Evolutionary conservation across 2,113 vertebrate species (phyloP).

Genomic region (mouse (Mus musculus)): DNA sequence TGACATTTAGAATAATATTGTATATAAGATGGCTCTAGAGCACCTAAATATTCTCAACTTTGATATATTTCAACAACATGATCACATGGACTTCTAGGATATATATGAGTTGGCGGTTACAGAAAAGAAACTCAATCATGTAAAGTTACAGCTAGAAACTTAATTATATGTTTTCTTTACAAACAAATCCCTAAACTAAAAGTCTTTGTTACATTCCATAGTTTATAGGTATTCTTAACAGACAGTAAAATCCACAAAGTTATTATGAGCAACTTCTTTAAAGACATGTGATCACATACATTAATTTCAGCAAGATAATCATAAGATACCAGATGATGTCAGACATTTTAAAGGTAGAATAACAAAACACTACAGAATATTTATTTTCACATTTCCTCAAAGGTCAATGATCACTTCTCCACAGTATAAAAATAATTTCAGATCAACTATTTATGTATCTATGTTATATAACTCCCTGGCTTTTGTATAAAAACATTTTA

Average conservation of each 20-base stretch:
- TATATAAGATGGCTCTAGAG: neutral
- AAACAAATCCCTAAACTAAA: neutral
- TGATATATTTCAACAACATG: neutral
- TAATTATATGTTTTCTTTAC: neutral
- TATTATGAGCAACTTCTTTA: neutral
- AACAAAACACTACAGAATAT: neutral
- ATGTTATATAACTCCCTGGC: neutral
- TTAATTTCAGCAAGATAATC: neutral
- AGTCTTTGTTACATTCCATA: neutral
- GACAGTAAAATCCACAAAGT: neutral
- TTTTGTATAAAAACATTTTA: neutral
- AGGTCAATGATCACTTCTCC: neutral
- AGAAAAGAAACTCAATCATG: neutral
- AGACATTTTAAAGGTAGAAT: neutral
- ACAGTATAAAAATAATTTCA: neutral
- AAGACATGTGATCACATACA: neutral
- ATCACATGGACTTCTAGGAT: neutral
- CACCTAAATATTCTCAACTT: neutral
- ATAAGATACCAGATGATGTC: neutral
- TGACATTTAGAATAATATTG: neutral
- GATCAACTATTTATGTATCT: neutral
- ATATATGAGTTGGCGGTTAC: neutral
- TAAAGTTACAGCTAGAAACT: no score
- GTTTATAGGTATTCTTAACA: neutral
- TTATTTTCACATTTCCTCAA: neutral